phyloP scores from a whole-genome alignment of 1,140 invertebrate species.

The Drosophila orosa region DNA sequence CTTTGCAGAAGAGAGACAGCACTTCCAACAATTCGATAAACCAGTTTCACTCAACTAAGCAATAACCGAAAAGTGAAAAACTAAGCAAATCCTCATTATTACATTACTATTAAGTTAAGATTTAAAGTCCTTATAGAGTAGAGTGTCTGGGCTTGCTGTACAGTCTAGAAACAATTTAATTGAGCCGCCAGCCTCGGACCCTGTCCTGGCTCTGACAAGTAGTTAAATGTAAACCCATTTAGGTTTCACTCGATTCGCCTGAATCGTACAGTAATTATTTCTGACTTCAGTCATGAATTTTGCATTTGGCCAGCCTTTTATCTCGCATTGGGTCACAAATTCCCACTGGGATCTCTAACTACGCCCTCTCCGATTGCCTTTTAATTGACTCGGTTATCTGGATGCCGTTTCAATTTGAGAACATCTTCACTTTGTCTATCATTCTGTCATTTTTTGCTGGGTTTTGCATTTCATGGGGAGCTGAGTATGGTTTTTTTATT shows the following conservation, averaged over 20 bases:
- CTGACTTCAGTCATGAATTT: conserved; percentile 27
- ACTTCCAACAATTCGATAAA: neutral
- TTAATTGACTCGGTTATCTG: conserved; percentile 51
- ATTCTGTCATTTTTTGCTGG: conserved; percentile 50
- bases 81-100: neutral
- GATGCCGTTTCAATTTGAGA: conserved; percentile 40
- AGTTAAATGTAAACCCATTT: conserved; percentile 16
- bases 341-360: conserved; percentile 2
- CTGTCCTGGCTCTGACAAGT: conserved; percentile 60
- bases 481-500: conserved; percentile 5
- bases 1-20: neutral
- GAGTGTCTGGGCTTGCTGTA: neutral
- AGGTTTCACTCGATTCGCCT: conserved; percentile 8
- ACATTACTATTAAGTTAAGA: neutral
- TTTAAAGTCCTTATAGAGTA: neutral
- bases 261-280: conserved; percentile 26
- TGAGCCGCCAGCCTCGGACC: conserved; percentile 17
- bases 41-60: neutral
- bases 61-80: neutral
- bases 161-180: conserved; percentile 4
- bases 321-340: neutral
- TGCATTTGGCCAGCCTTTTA: conserved; percentile 24
- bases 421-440: conserved; percentile 53
- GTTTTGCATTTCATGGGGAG: conserved; percentile 26
- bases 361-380: conserved; percentile 37